Base-by-base conservation (phyloP, 2,888 invertebrate genomes). In the Lomographa bimaculata region DNA sequence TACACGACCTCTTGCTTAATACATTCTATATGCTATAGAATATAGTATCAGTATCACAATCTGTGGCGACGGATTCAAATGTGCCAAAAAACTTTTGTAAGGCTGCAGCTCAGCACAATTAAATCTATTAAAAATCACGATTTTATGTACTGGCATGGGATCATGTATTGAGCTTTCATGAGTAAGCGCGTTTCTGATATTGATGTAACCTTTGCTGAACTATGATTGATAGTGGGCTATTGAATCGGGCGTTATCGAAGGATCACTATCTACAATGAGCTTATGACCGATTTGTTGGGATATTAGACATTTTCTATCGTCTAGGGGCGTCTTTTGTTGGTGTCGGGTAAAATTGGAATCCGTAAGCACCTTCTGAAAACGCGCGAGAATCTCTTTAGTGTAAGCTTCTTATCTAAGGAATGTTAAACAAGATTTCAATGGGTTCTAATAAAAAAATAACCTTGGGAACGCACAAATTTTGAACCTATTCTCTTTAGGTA, bases 191-290 rank as follows among this genome's bases (percentile, higher is more conserved):
- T 79, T 75, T 64, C 58, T 58, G 68, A 74, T 83, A 85, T 85
- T 84, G 81, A 78, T 81, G 76, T 80, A 79, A 75, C 78, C 62
- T 74, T 68, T 67, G 62, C 72, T 73, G 73, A 81, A 82, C 77
- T 78, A 86, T 85, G 87, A 87, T 87, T 83, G 86, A 87, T 87
- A 86, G 84, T 85, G 71, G 61, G 53, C 58, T 49, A 54, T 57
- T 74, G 75, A 82, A 81, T 73, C 64, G 76, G 68, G 68, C 64
- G 71, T 73, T 81, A 81, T 79, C 73, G 57, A 8, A 59, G 62
- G 54, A 51, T 51, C 66, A 64, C 70, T 64, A 68, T 72, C 64
- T 68, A 66, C 59, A 54, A 48, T 64, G 72, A 71, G 60, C 42
- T 43, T 43, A 43, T 43, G 42, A 43, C 26, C 75, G 72, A 81